These are phyloP conservation scores for Phainopepla nitens DNA, from an alignment of 2,113 vertebrate genomes.

Conservation along the genomic window DNA sequence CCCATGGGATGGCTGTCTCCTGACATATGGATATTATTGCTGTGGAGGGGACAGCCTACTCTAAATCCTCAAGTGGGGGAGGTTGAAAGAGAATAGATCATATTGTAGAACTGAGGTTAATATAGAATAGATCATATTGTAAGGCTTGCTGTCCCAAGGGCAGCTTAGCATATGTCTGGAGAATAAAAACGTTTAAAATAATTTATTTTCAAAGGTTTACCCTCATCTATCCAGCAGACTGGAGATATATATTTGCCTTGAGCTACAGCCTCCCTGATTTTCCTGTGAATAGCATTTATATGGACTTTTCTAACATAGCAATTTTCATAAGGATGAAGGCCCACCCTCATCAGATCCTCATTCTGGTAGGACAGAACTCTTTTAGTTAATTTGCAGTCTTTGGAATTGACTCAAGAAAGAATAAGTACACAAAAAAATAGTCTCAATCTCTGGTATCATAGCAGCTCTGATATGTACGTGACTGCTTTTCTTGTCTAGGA, in stretches of 20 bases:
- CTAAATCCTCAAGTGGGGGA: slow-evolving; percentile 43
- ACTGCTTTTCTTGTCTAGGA: not conserved
- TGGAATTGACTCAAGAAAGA: not conserved
- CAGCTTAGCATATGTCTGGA: not conserved
- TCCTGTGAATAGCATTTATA: not conserved
- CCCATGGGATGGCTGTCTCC: slow-evolving; percentile 15
- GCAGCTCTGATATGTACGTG: not conserved
- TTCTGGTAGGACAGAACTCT: not conserved
- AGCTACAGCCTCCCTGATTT: not conserved
- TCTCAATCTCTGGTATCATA: not conserved
- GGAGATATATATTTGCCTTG: not conserved
- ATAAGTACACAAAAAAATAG: not conserved
- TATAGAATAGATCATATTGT: not conserved
- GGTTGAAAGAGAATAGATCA: slow-evolving; percentile 27
- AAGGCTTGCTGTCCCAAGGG: slow-evolving; percentile 11
- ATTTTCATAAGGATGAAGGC: not conserved
- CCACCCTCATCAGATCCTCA: not conserved
- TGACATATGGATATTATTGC: not conserved
- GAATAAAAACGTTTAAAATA: not conserved
- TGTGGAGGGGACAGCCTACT: not conserved
- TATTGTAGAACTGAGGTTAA: not conserved
- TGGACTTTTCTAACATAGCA: rapidly evolving
- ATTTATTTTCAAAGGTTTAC: slow-evolving; percentile 13
- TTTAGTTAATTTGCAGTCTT: not conserved
- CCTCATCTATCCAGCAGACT: not conserved